Evolutionary conservation across 1,140 invertebrate genomes (phyloP).

Genomic region (Pachypeltis micranthus): DNA sequence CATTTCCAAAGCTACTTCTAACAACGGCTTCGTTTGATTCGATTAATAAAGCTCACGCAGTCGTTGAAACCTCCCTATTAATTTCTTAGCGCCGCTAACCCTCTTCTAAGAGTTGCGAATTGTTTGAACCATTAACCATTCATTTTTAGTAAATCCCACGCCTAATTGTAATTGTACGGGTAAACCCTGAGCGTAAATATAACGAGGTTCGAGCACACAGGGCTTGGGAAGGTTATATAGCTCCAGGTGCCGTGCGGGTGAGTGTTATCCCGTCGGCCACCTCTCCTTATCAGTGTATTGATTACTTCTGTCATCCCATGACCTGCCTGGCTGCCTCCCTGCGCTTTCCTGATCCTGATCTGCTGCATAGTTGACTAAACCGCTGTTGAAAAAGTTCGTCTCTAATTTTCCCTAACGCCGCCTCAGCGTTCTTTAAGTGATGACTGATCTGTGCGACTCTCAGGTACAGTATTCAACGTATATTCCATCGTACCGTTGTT

Average conservation of each 20-base stretch:
- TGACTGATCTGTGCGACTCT: not conserved
- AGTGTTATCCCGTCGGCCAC: not conserved
- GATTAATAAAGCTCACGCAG: no score
- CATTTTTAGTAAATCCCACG: no score
- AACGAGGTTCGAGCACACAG: no score
- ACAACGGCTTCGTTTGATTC: no score
- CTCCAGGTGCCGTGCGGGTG: not conserved
- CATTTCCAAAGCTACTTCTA: no score
- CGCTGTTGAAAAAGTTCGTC: not conserved
- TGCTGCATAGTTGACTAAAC: not conserved
- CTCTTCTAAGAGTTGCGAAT: no score
- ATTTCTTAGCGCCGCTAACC: not conserved
- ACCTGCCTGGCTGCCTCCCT: conserved; percentile 16
- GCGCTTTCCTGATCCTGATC: not conserved
- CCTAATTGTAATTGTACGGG: no score
- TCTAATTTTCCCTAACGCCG: not conserved
- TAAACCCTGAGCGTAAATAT: no score
- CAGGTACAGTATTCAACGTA: no score
- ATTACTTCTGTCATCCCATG: conserved; percentile 16
- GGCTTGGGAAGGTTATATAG: conserved; percentile 5
- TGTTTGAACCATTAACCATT: no score
- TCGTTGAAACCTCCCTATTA: no score
- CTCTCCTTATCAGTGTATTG: conserved; percentile 18
- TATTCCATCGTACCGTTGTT: no score
- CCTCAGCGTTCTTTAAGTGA: not conserved